A percentile compares a stretch with the other conserved stretches of the same genome.
Evolutionary conservation across 2,888 invertebrate species (phyloP).

Genomic region (Polydesmus complanatus): DNA sequence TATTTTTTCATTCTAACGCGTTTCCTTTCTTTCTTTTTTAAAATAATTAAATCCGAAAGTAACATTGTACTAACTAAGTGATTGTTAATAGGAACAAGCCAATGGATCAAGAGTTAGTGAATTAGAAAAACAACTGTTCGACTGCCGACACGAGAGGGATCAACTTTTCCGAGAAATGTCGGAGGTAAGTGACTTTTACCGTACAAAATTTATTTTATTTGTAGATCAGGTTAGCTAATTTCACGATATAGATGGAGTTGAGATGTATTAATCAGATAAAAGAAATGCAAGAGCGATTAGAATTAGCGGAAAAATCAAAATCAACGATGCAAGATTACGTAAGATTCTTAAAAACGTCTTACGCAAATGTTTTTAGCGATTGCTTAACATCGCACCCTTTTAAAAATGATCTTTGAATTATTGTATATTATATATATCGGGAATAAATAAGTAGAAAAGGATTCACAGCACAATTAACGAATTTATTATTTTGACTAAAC

Average conservation of each 20-base stretch:
- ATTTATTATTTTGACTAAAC: no score
- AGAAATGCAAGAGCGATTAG: constrained; percentile 9
- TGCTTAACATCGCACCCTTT: no score
- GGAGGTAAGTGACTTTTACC: background rate
- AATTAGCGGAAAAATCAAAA: constrained; percentile 3
- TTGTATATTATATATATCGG: no score
- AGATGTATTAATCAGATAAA: background rate
- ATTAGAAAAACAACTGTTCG: constrained; percentile 9
- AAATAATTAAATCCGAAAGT: no score
- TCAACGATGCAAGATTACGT: constrained; percentile 16
- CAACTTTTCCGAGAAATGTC: background rate
- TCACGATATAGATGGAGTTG: background rate
- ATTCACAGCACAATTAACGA: no score
- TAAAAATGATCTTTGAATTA: no score
- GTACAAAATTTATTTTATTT: background rate
- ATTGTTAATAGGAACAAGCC: background rate
- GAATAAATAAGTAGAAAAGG: no score
- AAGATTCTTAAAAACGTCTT: constrained; percentile 15
- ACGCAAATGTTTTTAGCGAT: constrained; percentile 16
- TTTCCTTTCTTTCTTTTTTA: no score
- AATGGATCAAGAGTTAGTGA: background rate
- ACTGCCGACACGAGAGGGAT: constrained; percentile 2
- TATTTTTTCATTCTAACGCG: no score
- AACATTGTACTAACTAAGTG: no score
- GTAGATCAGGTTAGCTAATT: background rate